These are phyloP conservation scores for Cebuella pygmaea DNA, from an alignment of 2,797 vertebrate species.

Conservation along the genomic window DNA sequence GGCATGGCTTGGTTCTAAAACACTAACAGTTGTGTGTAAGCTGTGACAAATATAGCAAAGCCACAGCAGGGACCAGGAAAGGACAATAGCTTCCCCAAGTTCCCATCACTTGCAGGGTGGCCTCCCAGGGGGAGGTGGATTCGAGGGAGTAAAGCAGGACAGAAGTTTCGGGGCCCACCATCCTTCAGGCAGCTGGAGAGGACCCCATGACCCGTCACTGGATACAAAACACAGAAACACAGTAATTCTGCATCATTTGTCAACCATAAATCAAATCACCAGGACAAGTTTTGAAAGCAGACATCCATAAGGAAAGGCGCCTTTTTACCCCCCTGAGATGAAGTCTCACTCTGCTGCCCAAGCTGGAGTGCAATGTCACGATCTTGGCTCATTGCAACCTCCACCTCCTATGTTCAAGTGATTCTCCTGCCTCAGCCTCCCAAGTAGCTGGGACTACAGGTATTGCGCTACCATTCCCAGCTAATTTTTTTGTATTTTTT, in stretches of 20 bases:
- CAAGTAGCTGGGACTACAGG: no score
- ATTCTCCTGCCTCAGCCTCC: no score
- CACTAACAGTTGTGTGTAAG: rapidly evolving
- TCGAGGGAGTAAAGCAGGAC: neutral
- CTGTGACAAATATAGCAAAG: neutral
- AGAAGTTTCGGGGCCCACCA: rapidly evolving
- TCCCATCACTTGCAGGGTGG: no score
- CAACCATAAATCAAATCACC: neutral
- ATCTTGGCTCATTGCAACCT: no score
- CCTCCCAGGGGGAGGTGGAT: neutral
- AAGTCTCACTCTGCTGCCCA: no score
- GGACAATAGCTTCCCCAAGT: neutral
- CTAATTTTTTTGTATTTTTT: no score
- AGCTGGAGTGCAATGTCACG: no score
- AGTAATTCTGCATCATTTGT: rapidly evolving
- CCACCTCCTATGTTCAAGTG: no score
- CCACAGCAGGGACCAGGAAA: rapidly evolving
- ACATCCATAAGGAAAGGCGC: neutral
- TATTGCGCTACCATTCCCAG: no score
- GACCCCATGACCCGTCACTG: neutral
- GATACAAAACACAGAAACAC: neutral
- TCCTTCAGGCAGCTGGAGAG: neutral
- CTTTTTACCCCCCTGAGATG: neutral
- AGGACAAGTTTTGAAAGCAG: neutral
- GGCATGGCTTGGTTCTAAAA: rapidly evolving